phyloP scores from a whole-genome alignment of 2,113 vertebrate genomes.

The Mustela lutreola region DNA sequence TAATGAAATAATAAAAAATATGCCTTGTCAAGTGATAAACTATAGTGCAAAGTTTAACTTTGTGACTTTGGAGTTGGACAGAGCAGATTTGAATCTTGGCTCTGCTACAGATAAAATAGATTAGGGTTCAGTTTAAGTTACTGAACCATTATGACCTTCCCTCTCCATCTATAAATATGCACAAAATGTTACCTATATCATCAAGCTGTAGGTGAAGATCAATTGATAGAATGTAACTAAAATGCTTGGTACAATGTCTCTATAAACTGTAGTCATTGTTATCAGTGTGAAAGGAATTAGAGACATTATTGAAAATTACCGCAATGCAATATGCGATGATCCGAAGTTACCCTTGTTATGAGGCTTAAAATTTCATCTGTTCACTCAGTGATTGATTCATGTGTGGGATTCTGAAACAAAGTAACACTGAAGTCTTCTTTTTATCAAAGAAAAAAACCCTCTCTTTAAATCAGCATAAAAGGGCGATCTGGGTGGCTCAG shows the following conservation, averaged over 20 bases:
- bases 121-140: background rate
- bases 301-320: conserved; percentile 28
- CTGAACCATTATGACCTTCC: background rate
- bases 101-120: background rate
- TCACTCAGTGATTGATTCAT: background rate
- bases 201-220: background rate
- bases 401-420: background rate
- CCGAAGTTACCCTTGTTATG: background rate
- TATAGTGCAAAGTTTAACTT: background rate
- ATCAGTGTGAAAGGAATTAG: background rate
- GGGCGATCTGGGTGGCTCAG: background rate
- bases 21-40: background rate
- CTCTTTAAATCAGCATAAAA: background rate
- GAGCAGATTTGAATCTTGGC: conserved; percentile 4
- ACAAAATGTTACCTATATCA: background rate
- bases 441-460: background rate
- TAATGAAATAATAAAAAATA: background rate
- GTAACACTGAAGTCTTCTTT: background rate
- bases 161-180: background rate
- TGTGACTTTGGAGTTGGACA: background rate
- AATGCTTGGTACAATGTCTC: background rate
- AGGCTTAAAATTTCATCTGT: conserved; percentile 33
- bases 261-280: background rate
- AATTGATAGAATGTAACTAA: background rate
- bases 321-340: background rate